Conservation (phyloP, 2,113 vertebrate species). For the Cromileptes altivelis region DNA sequence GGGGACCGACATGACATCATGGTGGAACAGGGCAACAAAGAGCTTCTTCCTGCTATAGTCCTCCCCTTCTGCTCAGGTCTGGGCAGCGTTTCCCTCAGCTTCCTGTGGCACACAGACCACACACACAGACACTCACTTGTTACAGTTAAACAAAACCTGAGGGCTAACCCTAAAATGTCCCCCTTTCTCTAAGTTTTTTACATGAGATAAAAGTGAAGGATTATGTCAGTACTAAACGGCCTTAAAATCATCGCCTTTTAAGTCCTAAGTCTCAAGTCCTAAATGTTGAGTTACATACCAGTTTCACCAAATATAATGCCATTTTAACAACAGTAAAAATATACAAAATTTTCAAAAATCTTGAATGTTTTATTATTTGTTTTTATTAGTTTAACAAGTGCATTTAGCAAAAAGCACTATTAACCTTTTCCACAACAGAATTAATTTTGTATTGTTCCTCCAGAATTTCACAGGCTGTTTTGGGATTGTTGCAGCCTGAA, state of each 20-base stretch:
- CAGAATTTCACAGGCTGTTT: too few species aligned
- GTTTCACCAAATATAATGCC: too few species aligned
- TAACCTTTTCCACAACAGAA: too few species aligned
- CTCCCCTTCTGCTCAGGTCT: constrained; percentile 69
- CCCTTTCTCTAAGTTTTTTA: constrained; percentile 22
- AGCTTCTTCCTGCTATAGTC: constrained; percentile 81
- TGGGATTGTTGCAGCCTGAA: too few species aligned
- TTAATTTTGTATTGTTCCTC: too few species aligned
- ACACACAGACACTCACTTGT: constrained; percentile 36
- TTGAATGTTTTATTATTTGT: too few species aligned
- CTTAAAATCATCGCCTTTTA: background rate
- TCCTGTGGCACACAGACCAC: constrained; percentile 67
- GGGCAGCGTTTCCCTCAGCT: constrained; percentile 65
- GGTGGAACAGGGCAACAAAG: constrained; percentile 79
- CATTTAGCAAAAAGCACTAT: too few species aligned
- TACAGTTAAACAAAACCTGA: constrained; percentile 11
- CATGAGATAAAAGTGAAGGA: background rate
- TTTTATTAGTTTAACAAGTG: too few species aligned
- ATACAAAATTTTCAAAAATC: too few species aligned
- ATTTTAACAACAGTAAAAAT: too few species aligned
- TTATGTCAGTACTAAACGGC: background rate
- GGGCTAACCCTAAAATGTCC: constrained; percentile 7
- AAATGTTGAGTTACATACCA: too few species aligned
- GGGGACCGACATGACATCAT: constrained; percentile 73
- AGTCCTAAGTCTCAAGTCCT: too few species aligned